Evolutionary conservation across 2,113 vertebrate species (phyloP).

Genomic region (Aldabrachelys gigantea): DNA sequence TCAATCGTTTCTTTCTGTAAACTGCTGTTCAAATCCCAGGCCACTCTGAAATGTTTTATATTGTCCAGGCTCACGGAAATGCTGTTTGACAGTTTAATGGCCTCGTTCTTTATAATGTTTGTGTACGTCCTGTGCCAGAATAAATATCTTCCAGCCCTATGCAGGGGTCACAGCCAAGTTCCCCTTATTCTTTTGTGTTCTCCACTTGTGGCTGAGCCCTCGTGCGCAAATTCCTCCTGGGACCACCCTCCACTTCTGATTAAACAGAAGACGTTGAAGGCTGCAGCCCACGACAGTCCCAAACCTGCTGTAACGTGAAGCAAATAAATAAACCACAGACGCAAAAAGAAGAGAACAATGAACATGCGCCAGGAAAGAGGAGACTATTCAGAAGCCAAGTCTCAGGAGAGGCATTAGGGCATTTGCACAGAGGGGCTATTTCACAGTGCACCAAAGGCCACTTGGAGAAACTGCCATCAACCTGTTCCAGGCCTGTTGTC

Average conservation of each 20-base stretch:
- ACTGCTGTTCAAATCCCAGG: not conserved
- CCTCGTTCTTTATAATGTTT: conserved; percentile 20
- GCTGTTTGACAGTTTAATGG: conserved; percentile 34
- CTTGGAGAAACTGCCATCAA: not conserved
- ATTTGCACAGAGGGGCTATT: not conserved
- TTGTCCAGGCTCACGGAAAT: conserved; percentile 15
- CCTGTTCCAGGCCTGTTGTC: not conserved
- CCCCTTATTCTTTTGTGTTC: conserved; percentile 28
- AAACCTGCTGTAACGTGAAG: conserved; percentile 13
- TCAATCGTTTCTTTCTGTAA: not conserved
- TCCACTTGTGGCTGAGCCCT: conserved; percentile 24
- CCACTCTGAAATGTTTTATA: not conserved
- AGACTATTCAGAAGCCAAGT: not conserved
- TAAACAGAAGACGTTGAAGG: conserved; percentile 51
- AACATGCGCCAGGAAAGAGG: not conserved
- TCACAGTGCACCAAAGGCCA: not conserved
- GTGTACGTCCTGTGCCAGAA: conserved; percentile 4
- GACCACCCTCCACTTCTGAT: conserved; percentile 45
- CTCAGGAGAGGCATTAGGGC: not conserved
- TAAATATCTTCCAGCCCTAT: not conserved
- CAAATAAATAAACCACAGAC: not conserved
- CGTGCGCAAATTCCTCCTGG: conserved; percentile 37
- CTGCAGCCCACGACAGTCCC: conserved; percentile 27
- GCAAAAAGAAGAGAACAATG: not conserved
- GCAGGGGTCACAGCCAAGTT: conserved; percentile 12